Evolutionary conservation across 1,140 invertebrate genomes (phyloP).

Genomic region (Cydia pomonella): DNA sequence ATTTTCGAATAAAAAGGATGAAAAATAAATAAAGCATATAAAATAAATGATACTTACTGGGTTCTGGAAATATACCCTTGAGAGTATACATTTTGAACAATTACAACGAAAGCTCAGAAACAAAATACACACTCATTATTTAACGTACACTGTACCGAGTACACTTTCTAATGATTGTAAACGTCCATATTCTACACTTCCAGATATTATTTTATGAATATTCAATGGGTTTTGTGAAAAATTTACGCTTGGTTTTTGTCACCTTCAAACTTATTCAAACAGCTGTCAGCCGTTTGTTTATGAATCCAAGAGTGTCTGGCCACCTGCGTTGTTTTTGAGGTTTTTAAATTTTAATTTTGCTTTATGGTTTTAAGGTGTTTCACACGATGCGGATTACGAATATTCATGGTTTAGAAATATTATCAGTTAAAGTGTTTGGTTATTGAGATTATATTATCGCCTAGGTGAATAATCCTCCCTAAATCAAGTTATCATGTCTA

Average conservation of each 20-base stretch:
- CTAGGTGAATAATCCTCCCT: conserved; percentile 51
- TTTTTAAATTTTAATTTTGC: not conserved
- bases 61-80: conserved; percentile 81
- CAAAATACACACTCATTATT: conserved; percentile 74
- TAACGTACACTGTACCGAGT: conserved; percentile 54
- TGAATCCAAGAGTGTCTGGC: conserved; percentile 66
- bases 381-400: conserved; percentile 1
- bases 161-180: conserved; percentile 59
- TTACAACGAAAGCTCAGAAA: conserved; percentile 55
- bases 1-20: not conserved
- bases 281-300: conserved; percentile 58
- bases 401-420: conserved; percentile 26
- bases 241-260: conserved; percentile 74
- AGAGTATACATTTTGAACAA: conserved; percentile 77
- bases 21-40: not conserved
- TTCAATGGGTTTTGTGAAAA: conserved; percentile 54
- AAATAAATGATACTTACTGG: conserved; percentile 72
- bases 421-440: conserved; percentile 29
- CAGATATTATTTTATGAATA: conserved; percentile 56
- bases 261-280: conserved; percentile 68
- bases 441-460: conserved; percentile 38
- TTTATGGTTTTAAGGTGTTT: conserved; percentile 39
- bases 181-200: conserved; percentile 61
- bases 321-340: conserved; percentile 48
- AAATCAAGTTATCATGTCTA: not conserved